A percentile compares a stretch with the other conserved stretches of the same genome.
Evolutionary conservation across 2,113 vertebrate genomes (phyloP).

Genomic region (Nematolebias whitei): DNA sequence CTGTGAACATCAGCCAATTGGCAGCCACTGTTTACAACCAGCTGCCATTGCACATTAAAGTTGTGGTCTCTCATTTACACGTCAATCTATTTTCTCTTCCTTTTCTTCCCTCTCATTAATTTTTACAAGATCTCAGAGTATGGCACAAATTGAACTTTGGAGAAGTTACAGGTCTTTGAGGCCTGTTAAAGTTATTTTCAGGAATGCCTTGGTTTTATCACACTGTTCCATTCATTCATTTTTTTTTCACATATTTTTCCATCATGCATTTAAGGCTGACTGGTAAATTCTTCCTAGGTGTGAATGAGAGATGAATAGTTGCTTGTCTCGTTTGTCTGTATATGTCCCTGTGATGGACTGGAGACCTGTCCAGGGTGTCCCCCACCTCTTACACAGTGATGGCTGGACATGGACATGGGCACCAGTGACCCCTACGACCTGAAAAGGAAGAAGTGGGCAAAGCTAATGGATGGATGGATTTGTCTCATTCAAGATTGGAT

Average conservation of each 20-base stretch:
- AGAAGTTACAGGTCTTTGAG: slow-evolving; percentile 46
- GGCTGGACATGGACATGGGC: no score
- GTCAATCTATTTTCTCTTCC: slow-evolving; percentile 48
- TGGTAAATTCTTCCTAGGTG: no score
- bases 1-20: slow-evolving; percentile 69
- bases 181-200: slow-evolving; percentile 60
- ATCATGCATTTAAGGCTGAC: no score
- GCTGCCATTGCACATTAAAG: slow-evolving; percentile 65
- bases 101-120: slow-evolving; percentile 64
- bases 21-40: slow-evolving; percentile 67
- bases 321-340: no score
- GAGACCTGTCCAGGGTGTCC: no score
- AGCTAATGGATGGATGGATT: no score
- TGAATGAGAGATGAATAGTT: no score
- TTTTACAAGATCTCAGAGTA: slow-evolving; percentile 65
- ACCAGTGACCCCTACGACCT: no score
- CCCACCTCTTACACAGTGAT: no score
- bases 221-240: slow-evolving; percentile 14
- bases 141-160: slow-evolving; percentile 47
- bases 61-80: slow-evolving; percentile 55
- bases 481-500: neutral
- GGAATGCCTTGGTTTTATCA: slow-evolving; percentile 38
- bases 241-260: neutral
- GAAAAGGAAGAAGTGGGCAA: no score
- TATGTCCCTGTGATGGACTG: no score